Evolutionary conservation across 2,888 invertebrate species (phyloP).

Genomic region (Cantharis rustica): DNA sequence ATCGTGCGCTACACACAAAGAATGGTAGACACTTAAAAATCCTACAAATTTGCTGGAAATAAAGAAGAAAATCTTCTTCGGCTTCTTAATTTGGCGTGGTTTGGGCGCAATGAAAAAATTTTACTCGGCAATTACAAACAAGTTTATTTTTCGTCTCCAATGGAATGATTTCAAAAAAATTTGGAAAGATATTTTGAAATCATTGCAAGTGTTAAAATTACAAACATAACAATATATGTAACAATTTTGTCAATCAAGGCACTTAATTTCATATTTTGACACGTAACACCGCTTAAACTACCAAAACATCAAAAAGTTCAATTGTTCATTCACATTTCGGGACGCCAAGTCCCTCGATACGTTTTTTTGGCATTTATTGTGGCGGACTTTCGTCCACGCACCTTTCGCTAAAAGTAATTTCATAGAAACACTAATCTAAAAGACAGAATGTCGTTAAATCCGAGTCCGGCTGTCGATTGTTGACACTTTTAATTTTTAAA

Average conservation of each 20-base stretch:
- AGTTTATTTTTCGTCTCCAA: neutral
- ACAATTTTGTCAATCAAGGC: constrained; percentile 15
- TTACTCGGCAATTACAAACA: neutral
- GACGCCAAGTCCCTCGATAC: neutral
- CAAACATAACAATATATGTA: constrained; percentile 16
- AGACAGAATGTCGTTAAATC: neutral
- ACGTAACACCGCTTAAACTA: neutral
- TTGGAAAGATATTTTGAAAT: neutral
- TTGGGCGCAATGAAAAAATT: neutral
- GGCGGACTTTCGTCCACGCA: neutral
- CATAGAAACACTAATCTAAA: neutral
- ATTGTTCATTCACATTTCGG: neutral
- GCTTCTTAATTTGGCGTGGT: neutral
- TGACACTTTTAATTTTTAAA: neutral
- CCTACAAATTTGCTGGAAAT: neutral
- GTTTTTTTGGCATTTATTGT: neutral
- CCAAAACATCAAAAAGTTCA: neutral
- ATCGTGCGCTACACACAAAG: neutral
- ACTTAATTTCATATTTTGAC: constrained; percentile 4
- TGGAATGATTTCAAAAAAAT: neutral
- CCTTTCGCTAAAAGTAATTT: neutral
- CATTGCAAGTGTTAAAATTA: neutral
- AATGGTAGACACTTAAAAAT: neutral
- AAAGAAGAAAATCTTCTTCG: no score
- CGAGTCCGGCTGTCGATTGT: neutral